Conservation (phyloP, 2,113 vertebrate genomes). For the Empidonax traillii region DNA sequence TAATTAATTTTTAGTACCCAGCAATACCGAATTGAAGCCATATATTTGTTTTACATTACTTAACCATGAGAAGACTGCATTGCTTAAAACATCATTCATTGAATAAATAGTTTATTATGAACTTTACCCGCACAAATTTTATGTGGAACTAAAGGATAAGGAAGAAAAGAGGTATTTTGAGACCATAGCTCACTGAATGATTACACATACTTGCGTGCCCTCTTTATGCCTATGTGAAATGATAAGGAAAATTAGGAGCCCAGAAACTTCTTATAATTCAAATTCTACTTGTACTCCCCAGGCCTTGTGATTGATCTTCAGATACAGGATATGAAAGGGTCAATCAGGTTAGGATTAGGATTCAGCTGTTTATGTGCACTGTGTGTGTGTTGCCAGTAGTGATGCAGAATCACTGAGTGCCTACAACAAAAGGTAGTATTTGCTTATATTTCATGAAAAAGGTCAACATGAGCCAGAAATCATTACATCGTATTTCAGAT, state of each 20-base stretch:
- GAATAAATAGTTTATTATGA: constrained; percentile 20
- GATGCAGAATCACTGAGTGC: background rate
- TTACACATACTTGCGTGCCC: background rate
- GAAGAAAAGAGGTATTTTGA: background rate
- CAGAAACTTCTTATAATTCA: background rate
- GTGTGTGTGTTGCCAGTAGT: background rate
- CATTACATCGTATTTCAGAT: background rate
- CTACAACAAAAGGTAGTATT: background rate
- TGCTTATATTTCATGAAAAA: background rate
- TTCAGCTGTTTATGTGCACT: background rate
- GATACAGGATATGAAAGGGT: background rate
- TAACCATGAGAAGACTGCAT: background rate
- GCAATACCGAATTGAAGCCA: background rate
- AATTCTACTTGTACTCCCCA: background rate
- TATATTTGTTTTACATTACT: constrained; percentile 20
- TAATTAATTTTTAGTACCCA: constrained; percentile 16
- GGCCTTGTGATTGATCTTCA: background rate
- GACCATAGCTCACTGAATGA: background rate
- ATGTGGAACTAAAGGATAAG: background rate
- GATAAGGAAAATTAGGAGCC: background rate
- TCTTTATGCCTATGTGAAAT: background rate
- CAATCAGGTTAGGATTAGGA: background rate
- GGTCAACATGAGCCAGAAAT: background rate
- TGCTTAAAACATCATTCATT: background rate
- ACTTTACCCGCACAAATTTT: background rate